Percentiles rank a stretch among this genome's conserved stretches.
Evolutionary conservation across 2,113 vertebrate species (phyloP).

Genomic region (Macquaria australasica): DNA sequence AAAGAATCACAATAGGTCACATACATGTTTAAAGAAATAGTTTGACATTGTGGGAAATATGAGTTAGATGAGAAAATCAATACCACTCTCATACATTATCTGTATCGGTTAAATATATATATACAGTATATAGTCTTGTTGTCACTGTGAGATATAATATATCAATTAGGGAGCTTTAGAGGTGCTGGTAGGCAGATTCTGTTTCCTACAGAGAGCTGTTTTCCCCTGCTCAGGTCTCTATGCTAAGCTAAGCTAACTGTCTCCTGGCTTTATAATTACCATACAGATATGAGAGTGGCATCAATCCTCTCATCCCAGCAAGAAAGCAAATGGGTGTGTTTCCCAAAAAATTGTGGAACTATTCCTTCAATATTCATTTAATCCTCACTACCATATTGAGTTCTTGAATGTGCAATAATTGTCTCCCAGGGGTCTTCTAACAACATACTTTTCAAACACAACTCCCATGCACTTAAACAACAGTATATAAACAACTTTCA

Average conservation of each 20-base stretch:
- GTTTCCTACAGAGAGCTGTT: not conserved
- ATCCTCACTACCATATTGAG: not conserved
- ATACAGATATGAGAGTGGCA: not conserved
- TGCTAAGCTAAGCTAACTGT: not conserved
- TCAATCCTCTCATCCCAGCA: not conserved
- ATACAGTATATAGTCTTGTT: not conserved
- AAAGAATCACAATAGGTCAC: not conserved
- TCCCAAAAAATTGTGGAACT: not conserved
- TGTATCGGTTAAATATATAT: too few relatives aligned
- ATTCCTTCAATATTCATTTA: constrained; percentile 18
- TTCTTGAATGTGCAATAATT: constrained; percentile 2
- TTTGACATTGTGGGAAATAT: not conserved
- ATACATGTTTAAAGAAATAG: not conserved
- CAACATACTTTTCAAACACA: not conserved
- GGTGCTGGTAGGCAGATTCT: not conserved
- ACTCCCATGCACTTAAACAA: not conserved
- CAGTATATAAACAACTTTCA: not conserved
- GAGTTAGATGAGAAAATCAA: not conserved
- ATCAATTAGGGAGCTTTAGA: not conserved
- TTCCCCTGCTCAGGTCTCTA: not conserved
- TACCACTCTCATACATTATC: not conserved
- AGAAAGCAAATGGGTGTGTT: not conserved
- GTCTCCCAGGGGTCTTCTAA: not conserved
- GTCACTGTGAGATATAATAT: not conserved
- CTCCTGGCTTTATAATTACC: not conserved